phyloP scores from a whole-genome alignment of 2,888 invertebrate genomes.

The Carabus problematicus region DNA sequence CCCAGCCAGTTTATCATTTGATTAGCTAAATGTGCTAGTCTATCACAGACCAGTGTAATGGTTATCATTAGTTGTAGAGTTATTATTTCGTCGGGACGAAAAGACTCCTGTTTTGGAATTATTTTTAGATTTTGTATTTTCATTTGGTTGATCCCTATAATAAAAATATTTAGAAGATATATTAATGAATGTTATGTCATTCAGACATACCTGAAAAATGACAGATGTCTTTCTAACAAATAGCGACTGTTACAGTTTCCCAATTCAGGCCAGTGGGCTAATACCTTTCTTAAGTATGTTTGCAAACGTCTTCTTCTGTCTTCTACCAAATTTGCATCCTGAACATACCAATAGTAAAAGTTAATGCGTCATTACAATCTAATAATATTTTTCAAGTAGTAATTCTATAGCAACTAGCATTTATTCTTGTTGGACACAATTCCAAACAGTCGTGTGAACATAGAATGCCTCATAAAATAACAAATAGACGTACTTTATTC shows the following conservation, averaged over 20 bases:
- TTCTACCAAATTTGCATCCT: constrained; percentile 87
- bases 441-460: no score
- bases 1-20: no score
- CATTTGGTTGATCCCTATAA: constrained; percentile 55
- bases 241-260: constrained; percentile 78
- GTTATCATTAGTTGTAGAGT: constrained; percentile 50
- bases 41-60: constrained; percentile 58
- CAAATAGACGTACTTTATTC: constrained; percentile 72
- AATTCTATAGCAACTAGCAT: constrained; percentile 10
- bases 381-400: not conserved
- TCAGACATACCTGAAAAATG: constrained; percentile 84
- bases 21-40: constrained; percentile 29
- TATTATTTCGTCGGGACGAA: constrained; percentile 49
- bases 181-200: constrained; percentile 23
- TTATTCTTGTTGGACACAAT: no score
- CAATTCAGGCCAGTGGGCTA: constrained; percentile 81
- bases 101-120: constrained; percentile 47
- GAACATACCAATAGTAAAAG: constrained; percentile 39
- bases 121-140: constrained; percentile 48
- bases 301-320: constrained; percentile 84
- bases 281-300: constrained; percentile 83
- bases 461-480: not conserved
- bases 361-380: not conserved
- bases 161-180: constrained; percentile 15
- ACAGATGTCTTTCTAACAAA: constrained; percentile 79